Evolutionary conservation across 1,140 invertebrate species (phyloP), one percentile per base, ranked within the genome.

Genomic region (Drosophila dunni): DNA sequence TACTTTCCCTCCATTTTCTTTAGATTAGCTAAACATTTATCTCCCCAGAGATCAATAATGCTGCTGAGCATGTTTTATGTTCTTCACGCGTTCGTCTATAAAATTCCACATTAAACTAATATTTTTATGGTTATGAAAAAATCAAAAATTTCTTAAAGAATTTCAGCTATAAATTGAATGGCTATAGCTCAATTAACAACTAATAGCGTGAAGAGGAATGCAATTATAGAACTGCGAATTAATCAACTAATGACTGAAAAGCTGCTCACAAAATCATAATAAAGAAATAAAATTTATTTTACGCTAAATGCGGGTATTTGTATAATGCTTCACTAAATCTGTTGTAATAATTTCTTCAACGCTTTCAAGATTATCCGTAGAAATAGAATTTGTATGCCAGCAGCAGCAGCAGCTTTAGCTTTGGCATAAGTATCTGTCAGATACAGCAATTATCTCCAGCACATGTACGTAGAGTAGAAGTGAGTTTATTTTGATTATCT

Each of bases 401-500:
- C 10, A 13, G 44, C 58, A 13, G 24, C 24, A 29, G 3, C 24
- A 5, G 24, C 24, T 29, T 10, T 17, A 57, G 10, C 38, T 10
- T 13, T 20, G 29, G 5, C 13, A 7, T 15, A 48, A 51, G 60
- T 62, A 51, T 62, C 42, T 66, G 63, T 56, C 63, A 57, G 48
- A 56, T 66, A 13, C 63, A 56, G 15, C 45, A 62, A 62, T 62
- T 62, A 62, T 34, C 15, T 15, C 34, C n/a, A 13, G 4, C 46
- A 62, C 38, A 60, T 46, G 42, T 34, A 10, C n/a, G 40, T 13
- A 34, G 17, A 24, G 24, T 29, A 10, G 33, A 51, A 63, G 45
- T 63, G 60, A 24, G 45, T 50, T 51, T 42, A 63, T 24, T 42
- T 51, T 63, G 46, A 63, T 33, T 53, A 64, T 42, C 36, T 64